Base-by-base conservation (phyloP, 2,797 vertebrate species). In the Sparidentex hasta region DNA sequence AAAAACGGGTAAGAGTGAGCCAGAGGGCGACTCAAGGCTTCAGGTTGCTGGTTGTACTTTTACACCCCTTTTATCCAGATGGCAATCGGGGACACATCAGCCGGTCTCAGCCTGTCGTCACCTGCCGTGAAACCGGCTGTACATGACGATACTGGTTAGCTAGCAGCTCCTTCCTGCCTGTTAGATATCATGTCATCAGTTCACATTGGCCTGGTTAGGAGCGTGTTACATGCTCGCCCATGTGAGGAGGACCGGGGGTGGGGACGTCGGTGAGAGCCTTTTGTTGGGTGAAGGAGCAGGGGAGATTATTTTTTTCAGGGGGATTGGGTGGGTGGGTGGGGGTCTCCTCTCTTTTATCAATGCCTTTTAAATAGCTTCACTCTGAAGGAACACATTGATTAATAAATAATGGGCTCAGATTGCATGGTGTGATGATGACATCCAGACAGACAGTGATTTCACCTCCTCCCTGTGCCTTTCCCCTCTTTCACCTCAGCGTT, bases 1-100 rank as follows among this genome's bases (percentile, higher is more conserved):
- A 97, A 96, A 96, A 97, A 96, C 96, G 96, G 97, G 97, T 98
- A 97, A 97, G 97, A 90, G 81, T 73, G 87, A 90, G 73, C 69
- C 85, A 81, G 87, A 83, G 87, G 87, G 90, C 88, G 89, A 90
- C 72, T 73, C 68, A 43, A 80, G 90, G 90, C 85, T 90, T 78
- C 74, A 62, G 83, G 80, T 76, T 71, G 81, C 78, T 71, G 82
- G n/a, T 75, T 77, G 69, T 71, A 78, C 65, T 82, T 88, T 81
- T 44, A 57, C 77, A 51, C 48, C 57, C 44, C 41, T 62, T 33
- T 33, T 11, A 17, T 50, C 14, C 48, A 55, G 29, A 69, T 76
- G 68, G 33, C 41, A 21, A n/a, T 5, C 43, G 12, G 21, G 48
- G 12, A 47, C 33, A 41, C 11, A n/a, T 61, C 6, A 63, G 17